Evolutionary conservation across 2,888 invertebrate genomes (phyloP).

Genomic region (Apotomis turbidana): DNA sequence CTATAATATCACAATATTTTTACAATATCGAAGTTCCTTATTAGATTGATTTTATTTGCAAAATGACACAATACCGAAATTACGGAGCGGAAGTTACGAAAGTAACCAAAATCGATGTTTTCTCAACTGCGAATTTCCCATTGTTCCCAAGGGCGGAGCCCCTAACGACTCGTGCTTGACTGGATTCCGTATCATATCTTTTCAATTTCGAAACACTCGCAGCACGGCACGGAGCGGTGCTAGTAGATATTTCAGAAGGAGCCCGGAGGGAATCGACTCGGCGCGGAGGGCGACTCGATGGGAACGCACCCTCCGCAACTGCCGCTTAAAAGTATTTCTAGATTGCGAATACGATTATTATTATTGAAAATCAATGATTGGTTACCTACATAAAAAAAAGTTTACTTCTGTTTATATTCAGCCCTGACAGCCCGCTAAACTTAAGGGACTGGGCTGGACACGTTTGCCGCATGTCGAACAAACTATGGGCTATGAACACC

Average conservation of each 20-base stretch:
- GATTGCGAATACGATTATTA: conserved; percentile 26
- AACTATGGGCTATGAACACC: too few species aligned
- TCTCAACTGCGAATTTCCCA: conserved; percentile 2
- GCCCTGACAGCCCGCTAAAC: too few species aligned
- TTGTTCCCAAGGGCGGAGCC: not conserved
- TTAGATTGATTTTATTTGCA: too few species aligned
- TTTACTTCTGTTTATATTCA: too few species aligned
- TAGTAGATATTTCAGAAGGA: conserved; percentile 21
- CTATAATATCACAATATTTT: too few species aligned
- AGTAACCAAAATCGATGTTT: conserved; percentile 2
- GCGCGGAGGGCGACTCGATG: conserved; percentile 2
- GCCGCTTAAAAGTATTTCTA: conserved; percentile 28
- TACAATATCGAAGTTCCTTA: too few species aligned
- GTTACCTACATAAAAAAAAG: not conserved
- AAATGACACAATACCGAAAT: too few species aligned
- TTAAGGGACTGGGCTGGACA: too few species aligned
- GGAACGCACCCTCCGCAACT: conserved; percentile 13
- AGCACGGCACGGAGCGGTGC: conserved; percentile 9
- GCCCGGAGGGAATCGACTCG: conserved; percentile 9
- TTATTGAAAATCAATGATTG: conserved; percentile 8
- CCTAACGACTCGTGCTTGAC: conserved; percentile 30
- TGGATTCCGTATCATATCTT: conserved; percentile 27
- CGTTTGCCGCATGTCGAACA: too few species aligned
- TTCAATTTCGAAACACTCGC: conserved; percentile 32
- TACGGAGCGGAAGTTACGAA: not conserved